Conservation (phyloP, 2,113 vertebrate species). For the Perca flavescens region DNA sequence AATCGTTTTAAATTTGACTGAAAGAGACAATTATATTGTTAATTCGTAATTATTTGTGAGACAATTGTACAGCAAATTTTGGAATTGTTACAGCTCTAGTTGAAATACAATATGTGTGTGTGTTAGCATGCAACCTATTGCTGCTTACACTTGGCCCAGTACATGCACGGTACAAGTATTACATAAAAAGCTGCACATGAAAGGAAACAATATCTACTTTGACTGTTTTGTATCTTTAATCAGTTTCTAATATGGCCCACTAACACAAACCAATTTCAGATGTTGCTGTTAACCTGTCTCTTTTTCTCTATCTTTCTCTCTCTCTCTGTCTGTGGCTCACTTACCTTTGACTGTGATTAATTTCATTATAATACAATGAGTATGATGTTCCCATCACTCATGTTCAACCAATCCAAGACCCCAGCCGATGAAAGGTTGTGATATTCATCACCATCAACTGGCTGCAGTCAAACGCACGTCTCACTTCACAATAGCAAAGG, state of each 20-base stretch:
- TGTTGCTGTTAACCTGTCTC: constrained; percentile 27
- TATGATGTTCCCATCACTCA: constrained; percentile 69
- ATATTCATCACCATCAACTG: constrained; percentile 69
- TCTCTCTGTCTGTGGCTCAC: constrained; percentile 27
- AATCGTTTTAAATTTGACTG: no score
- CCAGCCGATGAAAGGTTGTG: constrained; percentile 68
- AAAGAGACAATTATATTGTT: no score
- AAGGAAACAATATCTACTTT: neutral
- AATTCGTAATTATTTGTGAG: no score
- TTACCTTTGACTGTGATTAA: constrained; percentile 64
- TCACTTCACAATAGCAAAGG: constrained; percentile 59
- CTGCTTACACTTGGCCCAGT: neutral
- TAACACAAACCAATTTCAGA: constrained; percentile 30
- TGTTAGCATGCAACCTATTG: neutral
- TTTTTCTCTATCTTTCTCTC: constrained; percentile 14
- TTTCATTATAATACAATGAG: constrained; percentile 71
- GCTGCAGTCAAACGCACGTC: constrained; percentile 62
- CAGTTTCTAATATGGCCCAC: constrained; percentile 26
- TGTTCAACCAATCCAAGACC: constrained; percentile 46
- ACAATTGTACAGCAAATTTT: no score
- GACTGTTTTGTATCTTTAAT: constrained; percentile 23
- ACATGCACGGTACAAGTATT: neutral
- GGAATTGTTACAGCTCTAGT: no score
- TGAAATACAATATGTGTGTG: neutral
- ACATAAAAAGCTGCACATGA: constrained; percentile 1